Percentiles rank a stretch among this genome's conserved stretches.
phyloP scores from a whole-genome alignment of 2,797 vertebrate species.

The Mionectes olivaceus region DNA sequence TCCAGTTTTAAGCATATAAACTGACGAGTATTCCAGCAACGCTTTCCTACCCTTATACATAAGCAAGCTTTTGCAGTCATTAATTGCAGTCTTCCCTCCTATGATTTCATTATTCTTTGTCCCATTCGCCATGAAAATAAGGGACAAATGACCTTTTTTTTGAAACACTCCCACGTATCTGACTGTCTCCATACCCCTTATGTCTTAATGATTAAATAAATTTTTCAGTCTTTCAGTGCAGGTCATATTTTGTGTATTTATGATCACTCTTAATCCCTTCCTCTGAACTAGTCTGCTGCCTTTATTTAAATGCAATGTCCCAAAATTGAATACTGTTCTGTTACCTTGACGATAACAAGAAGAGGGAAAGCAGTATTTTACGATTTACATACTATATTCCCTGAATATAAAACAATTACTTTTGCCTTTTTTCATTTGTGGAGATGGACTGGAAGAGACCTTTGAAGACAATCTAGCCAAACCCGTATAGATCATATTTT shows the following conservation, averaged over 20 bases:
- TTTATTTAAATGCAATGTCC: background rate
- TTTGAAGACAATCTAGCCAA: background rate
- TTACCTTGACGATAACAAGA: background rate
- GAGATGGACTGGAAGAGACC: background rate
- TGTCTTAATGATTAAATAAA: background rate
- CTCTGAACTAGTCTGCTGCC: background rate
- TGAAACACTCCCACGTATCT: background rate
- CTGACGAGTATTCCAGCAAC: background rate
- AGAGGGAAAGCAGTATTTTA: background rate
- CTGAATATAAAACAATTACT: background rate
- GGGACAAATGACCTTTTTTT: background rate
- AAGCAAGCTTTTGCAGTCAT: background rate
- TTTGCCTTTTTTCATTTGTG: background rate
- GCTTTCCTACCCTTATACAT: background rate
- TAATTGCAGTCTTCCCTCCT: background rate
- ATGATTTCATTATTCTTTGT: background rate
- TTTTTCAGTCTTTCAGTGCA: background rate
- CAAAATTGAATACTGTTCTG: background rate
- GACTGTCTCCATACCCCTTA: background rate
- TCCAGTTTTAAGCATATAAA: background rate
- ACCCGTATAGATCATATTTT: background rate
- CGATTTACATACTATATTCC: background rate
- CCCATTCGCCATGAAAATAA: background rate
- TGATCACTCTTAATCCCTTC: background rate
- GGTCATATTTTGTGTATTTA: background rate